These are phyloP conservation scores for Agelastica alni DNA, from an alignment of 2,888 invertebrate genomes.

Conservation along the genomic window DNA sequence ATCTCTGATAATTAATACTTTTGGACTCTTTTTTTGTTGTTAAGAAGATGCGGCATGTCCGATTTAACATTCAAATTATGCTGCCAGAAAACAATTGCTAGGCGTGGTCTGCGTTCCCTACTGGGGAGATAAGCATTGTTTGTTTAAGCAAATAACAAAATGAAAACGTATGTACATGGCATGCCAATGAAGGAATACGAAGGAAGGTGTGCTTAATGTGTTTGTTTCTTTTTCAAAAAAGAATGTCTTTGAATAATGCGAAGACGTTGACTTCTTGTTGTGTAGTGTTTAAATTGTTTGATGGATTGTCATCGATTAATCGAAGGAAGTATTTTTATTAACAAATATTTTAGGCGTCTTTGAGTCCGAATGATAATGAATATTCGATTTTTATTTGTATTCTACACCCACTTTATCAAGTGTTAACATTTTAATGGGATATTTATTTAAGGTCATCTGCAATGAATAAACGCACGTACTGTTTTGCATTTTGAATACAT, in stretches of 20 bases:
- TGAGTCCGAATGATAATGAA: no score
- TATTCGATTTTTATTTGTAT: no score
- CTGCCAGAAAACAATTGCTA: constrained; percentile 12
- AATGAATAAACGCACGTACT: no score
- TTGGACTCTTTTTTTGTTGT: constrained; percentile 7
- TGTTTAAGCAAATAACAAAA: constrained; percentile 17
- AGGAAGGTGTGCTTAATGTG: background rate
- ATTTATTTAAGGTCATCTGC: no score
- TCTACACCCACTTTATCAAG: no score
- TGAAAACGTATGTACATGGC: constrained; percentile 11
- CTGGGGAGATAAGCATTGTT: constrained; percentile 18
- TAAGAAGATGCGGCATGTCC: constrained; percentile 2
- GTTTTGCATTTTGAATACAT: no score
- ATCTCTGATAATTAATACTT: constrained; percentile 8
- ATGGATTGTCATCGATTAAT: no score
- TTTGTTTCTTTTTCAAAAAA: background rate
- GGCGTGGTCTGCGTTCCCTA: constrained; percentile 15
- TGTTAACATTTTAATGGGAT: no score
- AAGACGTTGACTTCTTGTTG: background rate
- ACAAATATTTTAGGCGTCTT: no score
- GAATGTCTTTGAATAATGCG: background rate
- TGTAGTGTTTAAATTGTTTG: no score
- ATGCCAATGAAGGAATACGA: constrained; percentile 8
- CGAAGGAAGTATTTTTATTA: no score
- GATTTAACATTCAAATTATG: constrained; percentile 20